A percentile compares a stretch with the other conserved stretches of the same genome.
Conservation (phyloP, 2,113 vertebrate genomes). For the Leucoraja erinaceus region DNA sequence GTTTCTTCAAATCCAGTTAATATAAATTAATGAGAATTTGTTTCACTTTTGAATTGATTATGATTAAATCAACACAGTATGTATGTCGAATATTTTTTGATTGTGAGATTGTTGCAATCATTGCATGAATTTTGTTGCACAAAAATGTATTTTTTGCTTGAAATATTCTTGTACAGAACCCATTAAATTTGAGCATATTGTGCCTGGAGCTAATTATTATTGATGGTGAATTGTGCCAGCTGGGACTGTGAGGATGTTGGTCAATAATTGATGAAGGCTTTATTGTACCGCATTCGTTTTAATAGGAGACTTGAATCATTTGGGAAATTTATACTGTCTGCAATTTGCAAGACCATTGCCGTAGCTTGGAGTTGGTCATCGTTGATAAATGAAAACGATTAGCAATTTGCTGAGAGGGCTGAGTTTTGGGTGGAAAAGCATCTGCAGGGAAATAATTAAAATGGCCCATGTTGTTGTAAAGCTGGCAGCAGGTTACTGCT, state of each 20-base stretch:
- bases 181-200: background rate
- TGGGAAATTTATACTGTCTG: background rate
- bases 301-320: background rate
- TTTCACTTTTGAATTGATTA: background rate
- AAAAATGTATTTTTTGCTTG: background rate
- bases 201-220: slow-evolving; percentile 30
- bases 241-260: background rate
- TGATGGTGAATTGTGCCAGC: slow-evolving; percentile 16
- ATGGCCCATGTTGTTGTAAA: background rate
- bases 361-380: background rate
- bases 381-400: background rate
- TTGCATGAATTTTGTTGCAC: background rate
- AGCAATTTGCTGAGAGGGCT: background rate
- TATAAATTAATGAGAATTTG: background rate
- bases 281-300: background rate
- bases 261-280: slow-evolving; percentile 20
- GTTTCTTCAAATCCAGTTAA: background rate
- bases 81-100: background rate
- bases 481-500: background rate
- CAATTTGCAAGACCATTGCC: background rate
- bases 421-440: background rate
- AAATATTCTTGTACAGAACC: background rate
- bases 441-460: background rate
- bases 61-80: background rate
- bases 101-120: background rate